Percentiles rank a stretch among this genome's conserved stretches.
phyloP scores from a whole-genome alignment of 1,140 invertebrate genomes.

The Cotesia vestalis region DNA sequence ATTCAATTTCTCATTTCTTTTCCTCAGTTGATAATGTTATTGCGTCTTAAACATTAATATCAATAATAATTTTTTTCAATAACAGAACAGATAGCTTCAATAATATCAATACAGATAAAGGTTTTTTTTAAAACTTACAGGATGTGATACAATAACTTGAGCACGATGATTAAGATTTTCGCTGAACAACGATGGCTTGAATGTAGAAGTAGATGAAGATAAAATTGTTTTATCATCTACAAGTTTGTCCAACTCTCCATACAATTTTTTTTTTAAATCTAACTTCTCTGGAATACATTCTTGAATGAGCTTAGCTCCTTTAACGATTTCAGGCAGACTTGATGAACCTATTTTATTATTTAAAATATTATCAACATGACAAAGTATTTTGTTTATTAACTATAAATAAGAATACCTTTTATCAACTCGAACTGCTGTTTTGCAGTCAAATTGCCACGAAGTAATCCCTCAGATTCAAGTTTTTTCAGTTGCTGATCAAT shows the following conservation, averaged over 20 bases:
- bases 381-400: too few species aligned
- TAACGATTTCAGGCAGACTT: constrained; percentile 73
- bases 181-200: constrained; percentile 85
- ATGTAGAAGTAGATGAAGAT: constrained; percentile 92
- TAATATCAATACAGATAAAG: too few species aligned
- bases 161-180: constrained; percentile 80
- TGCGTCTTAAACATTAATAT: too few species aligned
- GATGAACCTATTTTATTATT: constrained; percentile 68
- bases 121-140: constrained; percentile 68
- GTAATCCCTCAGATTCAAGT: constrained; percentile 75
- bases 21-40: not conserved
- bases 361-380: not conserved
- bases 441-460: constrained; percentile 79
- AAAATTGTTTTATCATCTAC: constrained; percentile 79
- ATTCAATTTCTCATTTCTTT: not conserved
- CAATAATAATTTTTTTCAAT: too few species aligned
- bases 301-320: constrained; percentile 80
- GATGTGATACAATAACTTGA: constrained; percentile 86
- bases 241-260: constrained; percentile 78
- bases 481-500: constrained; percentile 78
- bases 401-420: constrained; percentile 68
- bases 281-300: constrained; percentile 93
- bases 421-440: constrained; percentile 82
- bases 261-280: constrained; percentile 85
- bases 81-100: too few species aligned